phyloP scores from a whole-genome alignment of 2,888 invertebrate species.

The Leucozona laternaria region DNA sequence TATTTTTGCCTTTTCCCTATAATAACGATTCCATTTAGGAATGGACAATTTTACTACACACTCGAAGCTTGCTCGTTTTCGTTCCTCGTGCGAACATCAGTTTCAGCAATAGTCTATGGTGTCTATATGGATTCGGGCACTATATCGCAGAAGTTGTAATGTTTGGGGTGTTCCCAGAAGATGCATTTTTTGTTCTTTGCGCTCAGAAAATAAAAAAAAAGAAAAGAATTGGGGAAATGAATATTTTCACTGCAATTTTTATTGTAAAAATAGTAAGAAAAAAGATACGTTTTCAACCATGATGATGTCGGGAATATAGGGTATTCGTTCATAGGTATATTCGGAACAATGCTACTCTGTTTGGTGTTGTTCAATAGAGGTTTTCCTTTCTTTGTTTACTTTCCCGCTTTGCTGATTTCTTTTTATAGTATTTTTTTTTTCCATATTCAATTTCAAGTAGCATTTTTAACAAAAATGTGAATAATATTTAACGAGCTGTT shows the following conservation, averaged over 20 bases:
- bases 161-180: constrained; percentile 31
- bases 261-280: constrained; percentile 9
- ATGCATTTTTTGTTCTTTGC: constrained; percentile 44
- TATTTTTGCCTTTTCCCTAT: background rate
- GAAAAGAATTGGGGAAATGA: constrained; percentile 14
- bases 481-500: constrained; percentile 71
- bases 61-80: constrained; percentile 49
- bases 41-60: constrained; percentile 56
- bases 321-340: constrained; percentile 9
- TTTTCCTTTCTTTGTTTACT: constrained; percentile 51
- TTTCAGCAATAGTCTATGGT: background rate
- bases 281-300: background rate
- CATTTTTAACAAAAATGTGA: constrained; percentile 22
- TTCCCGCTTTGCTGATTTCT: constrained; percentile 35
- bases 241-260: constrained; percentile 23
- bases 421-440: constrained; percentile 37
- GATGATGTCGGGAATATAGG: background rate
- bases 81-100: constrained; percentile 16
- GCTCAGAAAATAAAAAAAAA: background rate
- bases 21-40: constrained; percentile 56
- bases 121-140: too few relatives aligned
- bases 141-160: too few relatives aligned
- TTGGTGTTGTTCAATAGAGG: constrained; percentile 52
- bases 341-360: constrained; percentile 43
- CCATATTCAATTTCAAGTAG: constrained; percentile 15